Base-by-base conservation (phyloP, 1,140 invertebrate species). In the Cherax destructor region DNA sequence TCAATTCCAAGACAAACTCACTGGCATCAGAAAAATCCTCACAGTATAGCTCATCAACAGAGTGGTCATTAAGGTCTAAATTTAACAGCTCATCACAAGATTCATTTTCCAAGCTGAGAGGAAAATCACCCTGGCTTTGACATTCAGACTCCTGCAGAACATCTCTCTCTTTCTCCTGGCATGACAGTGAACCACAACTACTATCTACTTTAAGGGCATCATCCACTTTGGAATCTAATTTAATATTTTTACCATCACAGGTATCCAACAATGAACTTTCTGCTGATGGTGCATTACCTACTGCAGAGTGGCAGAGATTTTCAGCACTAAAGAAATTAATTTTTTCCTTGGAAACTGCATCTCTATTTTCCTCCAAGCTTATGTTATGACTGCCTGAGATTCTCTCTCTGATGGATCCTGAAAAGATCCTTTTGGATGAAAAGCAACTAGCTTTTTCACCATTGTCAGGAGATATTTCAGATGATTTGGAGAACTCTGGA, bases 1-100 rank as follows among this genome's bases (percentile, higher is more conserved):
- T 65, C 9, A 88, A 78, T 50, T 72, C 86, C 13, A 88, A 3
- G 24, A 88, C 78, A 56, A 88, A 61, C 59, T 88, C 86, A 79
- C 86, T 88, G 24, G 59, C 56, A 7, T 88, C 86, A 49, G 86
- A 88, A 9, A 88, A 65, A n/a, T 80, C 76, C 16, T 24, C 77
- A 41, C n/a, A 52, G 61, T 78, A 85, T 24, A 85, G 13, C n/a
- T 88, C 86, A 65, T 88, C 50, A 7, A 16, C 77, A 47, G 76
- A 88, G 11, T 80, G 50, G 5, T 65, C 86, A 41, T 41, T 41
- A 49, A 88, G 41, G 4, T 77, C 74, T 10, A 80, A 59, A 52
- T 78, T 56, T 6, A 78, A 13, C 18, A 88, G 59, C 7, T 88
- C 86, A 56, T 88, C 76, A 65, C 76, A 79, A 47, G 76, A 79